Conservation (phyloP, 2,888 invertebrate species). For the Cremastinae sp. region DNA sequence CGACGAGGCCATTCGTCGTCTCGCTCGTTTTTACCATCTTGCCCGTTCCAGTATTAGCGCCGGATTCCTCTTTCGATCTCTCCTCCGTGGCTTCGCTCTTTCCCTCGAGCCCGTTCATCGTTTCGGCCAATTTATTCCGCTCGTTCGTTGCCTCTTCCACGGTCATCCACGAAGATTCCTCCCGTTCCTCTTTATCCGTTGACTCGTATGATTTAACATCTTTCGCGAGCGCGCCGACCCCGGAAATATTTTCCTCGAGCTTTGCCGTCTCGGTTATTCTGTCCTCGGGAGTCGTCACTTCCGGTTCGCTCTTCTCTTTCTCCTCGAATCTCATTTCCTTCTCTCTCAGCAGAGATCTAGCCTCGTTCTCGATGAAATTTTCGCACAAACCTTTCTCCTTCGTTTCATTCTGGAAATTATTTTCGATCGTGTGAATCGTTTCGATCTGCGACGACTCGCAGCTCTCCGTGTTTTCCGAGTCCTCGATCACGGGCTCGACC, state of each 20-base stretch:
- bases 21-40: too few species aligned
- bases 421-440: background rate
- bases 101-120: slow-evolving; percentile 51
- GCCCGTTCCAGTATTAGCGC: slow-evolving; percentile 38
- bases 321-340: background rate
- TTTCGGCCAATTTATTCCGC: slow-evolving; percentile 50
- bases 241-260: background rate
- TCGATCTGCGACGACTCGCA: slow-evolving; percentile 34
- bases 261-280: slow-evolving; percentile 23
- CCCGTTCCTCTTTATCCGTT: slow-evolving; percentile 63
- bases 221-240: slow-evolving; percentile 37
- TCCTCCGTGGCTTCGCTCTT: slow-evolving; percentile 29
- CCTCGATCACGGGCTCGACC: slow-evolving; percentile 25
- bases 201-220: slow-evolving; percentile 38
- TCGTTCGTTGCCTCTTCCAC: slow-evolving; percentile 68
- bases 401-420: background rate
- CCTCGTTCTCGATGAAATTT: slow-evolving; percentile 41
- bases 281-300: slow-evolving; percentile 9
- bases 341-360: slow-evolving; percentile 12
- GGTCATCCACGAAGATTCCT: slow-evolving; percentile 67
- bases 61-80: slow-evolving; percentile 14
- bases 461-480: slow-evolving; percentile 28
- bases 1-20: slow-evolving; percentile 46
- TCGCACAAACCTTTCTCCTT: background rate
- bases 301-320: slow-evolving; percentile 8